These are phyloP conservation scores for Cantharis rufa DNA, from an alignment of 2,888 invertebrate species.

Conservation along the genomic window DNA sequence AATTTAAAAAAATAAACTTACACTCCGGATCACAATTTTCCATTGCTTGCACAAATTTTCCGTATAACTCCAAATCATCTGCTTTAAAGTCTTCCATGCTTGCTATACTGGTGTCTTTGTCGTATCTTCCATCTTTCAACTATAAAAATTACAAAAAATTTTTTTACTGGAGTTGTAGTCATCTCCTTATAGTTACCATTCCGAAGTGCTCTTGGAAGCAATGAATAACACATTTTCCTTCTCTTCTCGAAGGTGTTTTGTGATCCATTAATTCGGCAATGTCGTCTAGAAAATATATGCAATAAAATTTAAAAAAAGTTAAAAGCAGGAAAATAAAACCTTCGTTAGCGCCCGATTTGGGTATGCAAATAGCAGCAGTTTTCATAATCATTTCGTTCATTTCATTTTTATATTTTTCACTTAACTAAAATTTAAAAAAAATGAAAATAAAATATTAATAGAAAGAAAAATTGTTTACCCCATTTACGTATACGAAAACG, in stretches of 20 bases:
- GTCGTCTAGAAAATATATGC: constrained; percentile 29
- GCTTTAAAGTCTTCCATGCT: not conserved
- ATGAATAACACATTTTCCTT: constrained; percentile 56
- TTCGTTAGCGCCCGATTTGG: not conserved
- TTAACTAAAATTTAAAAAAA: not conserved
- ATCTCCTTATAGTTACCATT: constrained; percentile 52
- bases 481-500: not conserved
- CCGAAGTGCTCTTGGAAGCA: constrained; percentile 56
- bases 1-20: not conserved
- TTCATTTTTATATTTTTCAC: not conserved
- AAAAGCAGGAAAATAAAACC: not conserved
- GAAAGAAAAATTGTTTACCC: not conserved
- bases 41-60: not conserved
- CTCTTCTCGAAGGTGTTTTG: constrained; percentile 50
- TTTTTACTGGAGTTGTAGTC: no score
- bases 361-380: not conserved
- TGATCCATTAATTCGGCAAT: constrained; percentile 44
- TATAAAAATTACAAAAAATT: not conserved
- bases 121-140: not conserved
- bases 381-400: not conserved
- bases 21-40: not conserved
- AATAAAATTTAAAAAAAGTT: not conserved
- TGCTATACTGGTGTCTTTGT: not conserved
- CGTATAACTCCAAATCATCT: not conserved
- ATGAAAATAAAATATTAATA: no score